These are phyloP conservation scores for Saturnia japonica DNA, from an alignment of 2,888 invertebrate genomes.

Conservation along the genomic window DNA sequence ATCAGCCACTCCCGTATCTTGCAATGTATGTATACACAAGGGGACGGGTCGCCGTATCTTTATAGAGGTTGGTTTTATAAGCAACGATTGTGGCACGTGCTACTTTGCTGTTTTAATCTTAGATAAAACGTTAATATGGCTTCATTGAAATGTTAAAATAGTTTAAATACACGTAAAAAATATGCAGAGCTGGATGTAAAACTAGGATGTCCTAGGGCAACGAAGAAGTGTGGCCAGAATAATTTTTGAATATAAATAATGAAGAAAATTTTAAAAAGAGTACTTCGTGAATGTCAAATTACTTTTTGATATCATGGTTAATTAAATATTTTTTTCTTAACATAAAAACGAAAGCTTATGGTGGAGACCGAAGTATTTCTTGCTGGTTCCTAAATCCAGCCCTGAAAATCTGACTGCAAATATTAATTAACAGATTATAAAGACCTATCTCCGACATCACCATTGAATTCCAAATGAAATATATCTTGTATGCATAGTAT, in stretches of 20 bases:
- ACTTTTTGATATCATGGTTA: too few species aligned
- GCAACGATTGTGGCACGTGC: not conserved
- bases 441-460: too few species aligned
- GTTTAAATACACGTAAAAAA: not conserved
- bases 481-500: too few species aligned
- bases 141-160: not conserved
- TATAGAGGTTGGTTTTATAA: not conserved
- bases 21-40: not conserved
- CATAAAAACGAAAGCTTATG: too few species aligned
- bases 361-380: too few species aligned
- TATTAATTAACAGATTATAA: too few species aligned
- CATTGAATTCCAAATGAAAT: too few species aligned
- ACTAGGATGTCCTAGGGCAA: not conserved
- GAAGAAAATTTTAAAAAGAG: too few species aligned
- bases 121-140: not conserved
- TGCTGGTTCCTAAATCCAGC: too few species aligned
- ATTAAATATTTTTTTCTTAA: too few species aligned
- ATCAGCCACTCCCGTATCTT: not conserved
- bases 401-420: too few species aligned
- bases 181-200: not conserved
- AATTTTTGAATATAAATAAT: not conserved
- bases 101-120: not conserved
- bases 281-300: too few species aligned
- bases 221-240: not conserved
- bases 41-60: not conserved